Conservation (phyloP, 92 coral and sea anemone genomes). For the Phymanthus crucifer region DNA sequence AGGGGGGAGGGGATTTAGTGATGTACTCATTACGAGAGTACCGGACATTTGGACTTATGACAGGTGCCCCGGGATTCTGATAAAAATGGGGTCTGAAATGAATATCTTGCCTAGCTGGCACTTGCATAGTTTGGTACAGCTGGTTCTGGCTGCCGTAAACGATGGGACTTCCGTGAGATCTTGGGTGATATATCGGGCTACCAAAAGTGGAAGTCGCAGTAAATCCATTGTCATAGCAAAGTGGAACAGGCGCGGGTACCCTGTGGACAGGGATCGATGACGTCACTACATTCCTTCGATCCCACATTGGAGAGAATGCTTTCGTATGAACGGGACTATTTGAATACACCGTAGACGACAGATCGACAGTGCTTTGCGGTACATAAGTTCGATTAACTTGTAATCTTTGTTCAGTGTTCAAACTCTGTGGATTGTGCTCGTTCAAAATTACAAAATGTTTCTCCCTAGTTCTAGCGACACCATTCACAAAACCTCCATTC, state of each 20-base stretch:
- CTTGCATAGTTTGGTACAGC: neutral
- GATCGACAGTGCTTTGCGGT: neutral
- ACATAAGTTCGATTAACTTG: neutral
- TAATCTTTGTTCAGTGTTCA: neutral
- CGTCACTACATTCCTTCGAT: slow-evolving; percentile 18
- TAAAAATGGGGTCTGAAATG: neutral
- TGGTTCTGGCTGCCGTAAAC: neutral
- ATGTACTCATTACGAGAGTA: slow-evolving; percentile 4
- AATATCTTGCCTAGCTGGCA: neutral
- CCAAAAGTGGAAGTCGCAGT: slow-evolving; percentile 13
- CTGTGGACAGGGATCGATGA: slow-evolving; percentile 28
- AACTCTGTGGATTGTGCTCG: neutral
- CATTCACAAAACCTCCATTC: neutral
- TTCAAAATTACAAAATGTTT: neutral
- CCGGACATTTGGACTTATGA: neutral
- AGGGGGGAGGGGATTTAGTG: slow-evolving; percentile 14
- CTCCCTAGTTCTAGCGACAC: neutral
- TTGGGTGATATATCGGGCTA: slow-evolving; percentile 12
- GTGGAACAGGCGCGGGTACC: slow-evolving; percentile 10
- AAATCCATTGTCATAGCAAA: slow-evolving; percentile 6
- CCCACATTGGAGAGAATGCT: slow-evolving; percentile 20
- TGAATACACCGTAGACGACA: neutral
- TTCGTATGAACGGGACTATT: neutral
- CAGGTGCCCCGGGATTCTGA: neutral
- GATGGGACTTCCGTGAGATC: slow-evolving; percentile 7